Evolutionary conservation across 2,113 vertebrate genomes (phyloP), one percentile per base, ranked within the genome.

Genomic region (Onychorhynchus coronatus): DNA sequence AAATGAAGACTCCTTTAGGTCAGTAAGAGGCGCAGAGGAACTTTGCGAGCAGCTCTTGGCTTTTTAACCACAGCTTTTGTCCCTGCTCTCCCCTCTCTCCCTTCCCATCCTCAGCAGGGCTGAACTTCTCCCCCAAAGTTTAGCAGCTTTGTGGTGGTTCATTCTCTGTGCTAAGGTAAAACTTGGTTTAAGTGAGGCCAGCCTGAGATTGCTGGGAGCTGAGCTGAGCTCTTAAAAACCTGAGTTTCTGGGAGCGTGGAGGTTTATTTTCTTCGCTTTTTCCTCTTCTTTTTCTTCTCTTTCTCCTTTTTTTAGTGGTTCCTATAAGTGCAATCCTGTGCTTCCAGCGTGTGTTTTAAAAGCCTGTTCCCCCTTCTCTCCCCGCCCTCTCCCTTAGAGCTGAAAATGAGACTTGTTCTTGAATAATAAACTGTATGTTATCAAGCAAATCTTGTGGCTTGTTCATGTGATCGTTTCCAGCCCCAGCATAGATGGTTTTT

Each of bases 391-490:
- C 91, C 77, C 86, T 95, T 17, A 44, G 63, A 95, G 92, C 85
- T 89, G 91, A 89, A 87, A 91, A 91, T 80, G 82, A 73, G 95
- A 89, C 63, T 93, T 11, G 0, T 67, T 92, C 71, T 77, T 70
- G 81, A 97, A 97, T 95, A 95, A 95, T 95, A 87, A 94, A 95
- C 85, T 77, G 72, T 75, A 82, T 91, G 59, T 91, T 97, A 97
- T 97, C 89, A 97, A 96, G 96, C 83, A 96, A 97, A 98, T 97
- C 96, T 90, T 97, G 96, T 96, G 96, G 91, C 81, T 92, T 96
- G 91, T 79, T 95, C 95, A 95, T 95, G 94, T 94, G 91, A 94
- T 93, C 72, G 33, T 88, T 95, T 78, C 85, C 90, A 91, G 81
- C 81, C 76, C 80, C 80, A 94, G 90, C 94, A 85, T 65, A 44